These are phyloP conservation scores for Taenaris catops DNA, from an alignment of 2,888 invertebrate species.

Conservation along the genomic window DNA sequence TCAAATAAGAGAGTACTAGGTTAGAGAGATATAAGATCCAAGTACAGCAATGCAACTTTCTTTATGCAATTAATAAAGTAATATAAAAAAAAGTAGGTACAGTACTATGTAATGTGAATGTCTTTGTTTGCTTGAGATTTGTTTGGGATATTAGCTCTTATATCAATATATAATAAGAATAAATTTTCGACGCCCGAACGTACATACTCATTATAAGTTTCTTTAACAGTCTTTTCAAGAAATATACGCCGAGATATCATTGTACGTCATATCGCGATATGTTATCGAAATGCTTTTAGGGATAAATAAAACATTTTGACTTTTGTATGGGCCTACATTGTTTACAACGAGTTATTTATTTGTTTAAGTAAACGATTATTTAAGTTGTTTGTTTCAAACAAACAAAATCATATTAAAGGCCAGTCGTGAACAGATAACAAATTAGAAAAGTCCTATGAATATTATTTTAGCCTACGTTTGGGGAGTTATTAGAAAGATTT, in stretches of 20 bases:
- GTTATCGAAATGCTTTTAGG: constrained; percentile 28
- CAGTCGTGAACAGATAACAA: no score
- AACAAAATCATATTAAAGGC: no score
- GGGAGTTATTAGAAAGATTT: no score
- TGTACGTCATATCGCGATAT: constrained; percentile 28
- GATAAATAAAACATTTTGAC: constrained; percentile 13
- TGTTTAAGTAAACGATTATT: background rate
- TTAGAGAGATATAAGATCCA: no score
- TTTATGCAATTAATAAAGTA: constrained; percentile 9
- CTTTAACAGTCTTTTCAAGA: constrained; percentile 16
- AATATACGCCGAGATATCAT: constrained; percentile 27
- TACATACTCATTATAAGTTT: constrained; percentile 8
- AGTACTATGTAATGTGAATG: background rate
- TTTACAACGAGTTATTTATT: background rate
- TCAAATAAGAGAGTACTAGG: no score
- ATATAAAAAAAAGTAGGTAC: constrained; percentile 3
- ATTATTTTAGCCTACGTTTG: no score
- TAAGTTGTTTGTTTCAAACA: background rate
- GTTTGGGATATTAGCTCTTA: background rate
- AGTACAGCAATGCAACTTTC: constrained; percentile 8
- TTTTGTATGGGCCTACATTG: background rate
- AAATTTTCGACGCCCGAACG: background rate
- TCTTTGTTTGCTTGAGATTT: no score
- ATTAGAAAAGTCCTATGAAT: no score
- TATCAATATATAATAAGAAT: background rate